phyloP scores from a whole-genome alignment of 1,140 invertebrate species.

The Lepidurus apus region DNA sequence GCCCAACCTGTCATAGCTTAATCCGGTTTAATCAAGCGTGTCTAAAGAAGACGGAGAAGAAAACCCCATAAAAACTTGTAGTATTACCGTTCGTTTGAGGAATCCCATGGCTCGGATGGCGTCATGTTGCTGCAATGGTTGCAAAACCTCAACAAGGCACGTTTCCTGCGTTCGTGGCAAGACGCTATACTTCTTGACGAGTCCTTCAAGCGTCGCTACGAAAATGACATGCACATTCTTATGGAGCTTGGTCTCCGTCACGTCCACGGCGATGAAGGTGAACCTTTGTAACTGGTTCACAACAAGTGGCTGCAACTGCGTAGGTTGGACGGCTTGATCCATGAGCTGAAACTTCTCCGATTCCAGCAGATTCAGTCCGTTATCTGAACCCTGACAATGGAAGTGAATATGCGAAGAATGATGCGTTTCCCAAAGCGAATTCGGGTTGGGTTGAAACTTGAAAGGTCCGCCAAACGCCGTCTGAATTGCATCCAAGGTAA shows the following conservation, averaged over 20 bases:
- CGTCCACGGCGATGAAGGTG: conserved; percentile 72
- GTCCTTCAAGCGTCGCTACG: conserved; percentile 65
- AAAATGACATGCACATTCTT: conserved; percentile 65
- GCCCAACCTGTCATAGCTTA: not conserved
- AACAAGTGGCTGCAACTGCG: conserved; percentile 62
- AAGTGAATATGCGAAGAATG: conserved; percentile 51
- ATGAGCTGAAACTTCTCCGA: conserved; percentile 78
- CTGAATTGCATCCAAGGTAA: conserved; percentile 75
- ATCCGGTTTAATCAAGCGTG: not conserved
- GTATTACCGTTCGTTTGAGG: conserved; percentile 64
- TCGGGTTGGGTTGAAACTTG: conserved; percentile 70
- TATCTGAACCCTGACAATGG: conserved; percentile 52
- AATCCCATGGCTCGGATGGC: conserved; percentile 67
- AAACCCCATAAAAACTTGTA: not conserved
- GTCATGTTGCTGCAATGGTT: conserved; percentile 53
- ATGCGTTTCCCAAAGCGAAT: conserved; percentile 68
- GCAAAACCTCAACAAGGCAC: conserved; percentile 80
- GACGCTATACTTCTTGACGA: conserved; percentile 74
- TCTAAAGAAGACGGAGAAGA: not conserved
- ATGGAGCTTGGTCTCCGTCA: conserved; percentile 60
- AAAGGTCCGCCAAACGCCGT: conserved; percentile 80
- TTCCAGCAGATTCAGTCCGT: conserved; percentile 50
- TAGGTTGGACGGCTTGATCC: conserved; percentile 74
- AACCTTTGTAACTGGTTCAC: conserved; percentile 63
- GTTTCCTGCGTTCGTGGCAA: conserved; percentile 61